phyloP scores from a whole-genome alignment of 2,113 vertebrate genomes.

The Salvator merianae region DNA sequence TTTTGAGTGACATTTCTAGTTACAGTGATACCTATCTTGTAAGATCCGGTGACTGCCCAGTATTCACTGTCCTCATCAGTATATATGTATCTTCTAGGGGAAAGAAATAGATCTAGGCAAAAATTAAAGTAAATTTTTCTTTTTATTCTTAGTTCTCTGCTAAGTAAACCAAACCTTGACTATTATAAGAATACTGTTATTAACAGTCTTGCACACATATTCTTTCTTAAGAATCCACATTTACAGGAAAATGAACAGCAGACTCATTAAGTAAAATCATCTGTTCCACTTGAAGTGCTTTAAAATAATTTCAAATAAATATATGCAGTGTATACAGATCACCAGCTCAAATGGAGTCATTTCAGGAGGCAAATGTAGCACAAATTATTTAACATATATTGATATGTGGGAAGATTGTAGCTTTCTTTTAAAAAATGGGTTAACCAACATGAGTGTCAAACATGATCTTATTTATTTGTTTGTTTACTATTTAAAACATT shows the following conservation, averaged over 20 bases:
- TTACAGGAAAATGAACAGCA: not conserved
- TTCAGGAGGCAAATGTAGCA: not conserved
- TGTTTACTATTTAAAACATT: too few species aligned
- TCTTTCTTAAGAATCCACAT: not conserved
- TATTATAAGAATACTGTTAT: not conserved
- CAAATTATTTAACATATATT: not conserved
- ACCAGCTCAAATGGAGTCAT: not conserved
- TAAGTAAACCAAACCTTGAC: not conserved
- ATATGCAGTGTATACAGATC: not conserved
- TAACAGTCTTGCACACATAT: not conserved
- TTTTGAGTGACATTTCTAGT: conserved; percentile 14
- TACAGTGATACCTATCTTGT: conserved; percentile 18
- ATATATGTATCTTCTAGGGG: not conserved
- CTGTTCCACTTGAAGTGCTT: not conserved
- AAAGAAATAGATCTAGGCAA: not conserved
- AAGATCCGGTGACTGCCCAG: not conserved
- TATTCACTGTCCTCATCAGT: not conserved
- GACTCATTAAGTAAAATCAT: not conserved
- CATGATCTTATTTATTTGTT: not conserved
- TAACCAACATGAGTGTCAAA: not conserved
- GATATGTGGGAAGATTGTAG: too few species aligned
- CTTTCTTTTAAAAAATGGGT: not conserved
- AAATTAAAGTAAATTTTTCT: not conserved
- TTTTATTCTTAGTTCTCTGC: not conserved
- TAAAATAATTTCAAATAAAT: too few species aligned